phyloP scores from a whole-genome alignment of 2,113 vertebrate species.

The Cynoglossus semilaevis region DNA sequence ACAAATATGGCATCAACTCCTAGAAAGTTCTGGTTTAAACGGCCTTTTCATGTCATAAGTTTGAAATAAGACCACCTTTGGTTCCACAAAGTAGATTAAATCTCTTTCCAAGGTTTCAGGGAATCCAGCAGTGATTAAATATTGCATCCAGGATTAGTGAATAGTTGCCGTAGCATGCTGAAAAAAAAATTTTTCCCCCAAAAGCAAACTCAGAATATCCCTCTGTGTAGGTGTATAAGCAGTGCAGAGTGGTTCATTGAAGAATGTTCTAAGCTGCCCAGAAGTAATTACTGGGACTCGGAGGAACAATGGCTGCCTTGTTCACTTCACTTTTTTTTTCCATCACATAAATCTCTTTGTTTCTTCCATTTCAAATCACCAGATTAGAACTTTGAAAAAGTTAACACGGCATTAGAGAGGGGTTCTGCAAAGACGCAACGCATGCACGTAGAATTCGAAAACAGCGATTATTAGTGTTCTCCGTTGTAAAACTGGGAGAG shows the following conservation, averaged over 20 bases:
- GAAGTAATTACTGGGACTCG: constrained; percentile 65
- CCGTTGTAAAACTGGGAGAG: no score
- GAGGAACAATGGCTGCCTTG: constrained; percentile 74
- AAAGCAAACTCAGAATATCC: constrained; percentile 19
- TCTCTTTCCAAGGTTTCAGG: constrained; percentile 17
- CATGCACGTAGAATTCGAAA: neutral
- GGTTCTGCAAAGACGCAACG: neutral
- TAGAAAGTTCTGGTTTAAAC: constrained; percentile 5
- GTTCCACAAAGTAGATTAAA: constrained; percentile 28
- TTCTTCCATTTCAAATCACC: constrained; percentile 46
- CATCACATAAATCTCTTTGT: constrained; percentile 59
- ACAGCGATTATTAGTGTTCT: no score
- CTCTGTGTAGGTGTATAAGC: constrained; percentile 33
- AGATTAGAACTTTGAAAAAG: constrained; percentile 32
- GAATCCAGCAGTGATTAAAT: constrained; percentile 61
- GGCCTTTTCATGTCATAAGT: constrained; percentile 20
- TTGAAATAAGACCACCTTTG: constrained; percentile 40
- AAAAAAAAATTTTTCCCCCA: constrained; percentile 46
- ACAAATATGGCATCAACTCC: constrained; percentile 41
- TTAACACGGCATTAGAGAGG: neutral
- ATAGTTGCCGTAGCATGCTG: constrained; percentile 41
- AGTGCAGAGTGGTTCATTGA: constrained; percentile 58
- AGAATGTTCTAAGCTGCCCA: constrained; percentile 70
- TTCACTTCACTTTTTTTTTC: constrained; percentile 48
- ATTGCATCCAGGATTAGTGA: constrained; percentile 44